Percentiles rank a stretch among this genome's conserved stretches.
These are phyloP conservation scores for Xylota sylvarum DNA, from an alignment of 2,888 invertebrate species.

Conservation along the genomic window DNA sequence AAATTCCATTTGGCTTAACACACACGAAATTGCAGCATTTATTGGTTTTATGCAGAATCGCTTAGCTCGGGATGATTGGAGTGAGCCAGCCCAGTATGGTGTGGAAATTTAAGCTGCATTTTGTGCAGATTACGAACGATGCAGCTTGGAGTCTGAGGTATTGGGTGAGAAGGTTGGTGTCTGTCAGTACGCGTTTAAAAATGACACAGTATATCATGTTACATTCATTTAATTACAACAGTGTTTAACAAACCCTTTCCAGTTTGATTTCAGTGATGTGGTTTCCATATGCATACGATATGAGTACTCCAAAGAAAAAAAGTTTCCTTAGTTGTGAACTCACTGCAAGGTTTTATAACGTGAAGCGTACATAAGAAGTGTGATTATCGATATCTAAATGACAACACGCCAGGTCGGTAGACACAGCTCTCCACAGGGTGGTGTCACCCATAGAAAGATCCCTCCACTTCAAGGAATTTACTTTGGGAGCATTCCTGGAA, in stretches of 20 bases:
- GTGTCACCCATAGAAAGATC: too few species aligned
- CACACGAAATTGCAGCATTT: neutral
- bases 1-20: slow-evolving; percentile 45
- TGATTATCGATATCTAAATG: too few species aligned
- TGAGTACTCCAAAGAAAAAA: too few species aligned
- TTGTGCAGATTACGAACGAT: slow-evolving; percentile 20
- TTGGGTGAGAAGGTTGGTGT: neutral
- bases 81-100: neutral
- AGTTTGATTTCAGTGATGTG: neutral
- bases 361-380: too few species aligned
- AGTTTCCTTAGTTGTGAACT: too few species aligned
- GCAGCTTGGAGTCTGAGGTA: neutral
- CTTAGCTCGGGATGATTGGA: slow-evolving; percentile 12
- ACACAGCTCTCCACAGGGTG: too few species aligned
- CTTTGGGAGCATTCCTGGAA: too few species aligned
- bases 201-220: neutral
- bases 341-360: too few species aligned
- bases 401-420: too few species aligned
- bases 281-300: neutral
- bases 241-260: neutral
- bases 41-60: slow-evolving; percentile 29
- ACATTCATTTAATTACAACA: neutral
- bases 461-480: too few species aligned
- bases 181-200: neutral
- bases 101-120: slow-evolving; percentile 30